Conservation (phyloP, 2,113 vertebrate species). For the Laticauda colubrina region DNA sequence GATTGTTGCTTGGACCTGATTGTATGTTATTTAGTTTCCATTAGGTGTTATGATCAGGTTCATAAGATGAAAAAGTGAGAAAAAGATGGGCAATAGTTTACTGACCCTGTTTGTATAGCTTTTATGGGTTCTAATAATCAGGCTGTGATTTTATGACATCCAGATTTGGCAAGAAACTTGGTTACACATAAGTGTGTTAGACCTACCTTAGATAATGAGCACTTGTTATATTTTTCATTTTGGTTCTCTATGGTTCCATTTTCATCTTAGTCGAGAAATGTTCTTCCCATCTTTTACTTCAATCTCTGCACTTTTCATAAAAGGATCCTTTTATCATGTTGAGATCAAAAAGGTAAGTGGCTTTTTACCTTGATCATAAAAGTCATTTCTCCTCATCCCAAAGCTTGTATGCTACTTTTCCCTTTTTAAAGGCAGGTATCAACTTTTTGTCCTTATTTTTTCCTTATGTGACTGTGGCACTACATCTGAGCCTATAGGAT, state of each 20-base stretch:
- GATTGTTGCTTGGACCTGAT: not conserved
- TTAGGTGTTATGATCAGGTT: not conserved
- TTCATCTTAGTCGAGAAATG: not conserved
- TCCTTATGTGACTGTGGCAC: not conserved
- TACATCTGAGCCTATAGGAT: not conserved
- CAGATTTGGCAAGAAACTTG: not conserved
- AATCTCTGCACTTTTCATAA: not conserved
- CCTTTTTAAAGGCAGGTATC: not conserved
- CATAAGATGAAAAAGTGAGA: not conserved
- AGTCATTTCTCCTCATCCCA: not conserved
- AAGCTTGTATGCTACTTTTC: not conserved
- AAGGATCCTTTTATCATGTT: not conserved
- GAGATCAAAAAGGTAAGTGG: not conserved
- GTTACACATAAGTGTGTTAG: not conserved
- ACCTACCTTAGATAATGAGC: not conserved
- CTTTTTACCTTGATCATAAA: not conserved
- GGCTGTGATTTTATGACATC: not conserved
- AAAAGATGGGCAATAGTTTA: not conserved
- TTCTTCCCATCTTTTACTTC: not conserved
- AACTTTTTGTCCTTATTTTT: not conserved
- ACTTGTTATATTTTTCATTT: not conserved
- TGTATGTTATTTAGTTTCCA: not conserved
- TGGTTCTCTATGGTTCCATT: not conserved
- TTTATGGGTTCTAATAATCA: not conserved
- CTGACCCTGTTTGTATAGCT: not conserved